Evolutionary conservation across 2,113 vertebrate genomes (phyloP).

Genomic region (Pedionomus torquatus): DNA sequence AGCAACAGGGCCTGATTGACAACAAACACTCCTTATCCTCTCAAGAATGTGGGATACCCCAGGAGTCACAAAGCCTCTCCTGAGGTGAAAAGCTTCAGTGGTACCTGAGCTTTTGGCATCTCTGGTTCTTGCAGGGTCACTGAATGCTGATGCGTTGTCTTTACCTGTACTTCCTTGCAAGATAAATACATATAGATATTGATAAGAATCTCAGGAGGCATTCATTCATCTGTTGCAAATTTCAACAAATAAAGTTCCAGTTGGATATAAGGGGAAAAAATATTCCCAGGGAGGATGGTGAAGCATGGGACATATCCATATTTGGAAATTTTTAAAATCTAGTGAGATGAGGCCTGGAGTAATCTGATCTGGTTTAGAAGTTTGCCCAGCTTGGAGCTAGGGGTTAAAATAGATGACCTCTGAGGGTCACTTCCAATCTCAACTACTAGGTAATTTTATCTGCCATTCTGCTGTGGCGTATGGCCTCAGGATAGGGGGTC

Average conservation of each 20-base stretch:
- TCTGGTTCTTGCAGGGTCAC: not conserved
- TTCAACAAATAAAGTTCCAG: not conserved
- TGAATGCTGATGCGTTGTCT: not conserved
- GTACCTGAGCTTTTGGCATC: not conserved
- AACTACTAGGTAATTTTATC: not conserved
- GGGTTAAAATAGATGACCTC: conserved; percentile 28
- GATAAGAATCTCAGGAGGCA: not conserved
- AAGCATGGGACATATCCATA: not conserved
- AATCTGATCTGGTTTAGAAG: not conserved
- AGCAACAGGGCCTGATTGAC: too few species aligned
- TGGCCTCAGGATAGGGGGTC: fast-evolving
- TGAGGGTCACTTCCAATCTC: not conserved
- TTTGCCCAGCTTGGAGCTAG: not conserved
- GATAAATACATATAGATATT: not conserved
- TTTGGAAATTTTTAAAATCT: not conserved
- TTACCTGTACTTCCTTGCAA: not conserved
- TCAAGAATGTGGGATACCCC: fast-evolving
- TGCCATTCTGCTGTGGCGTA: not conserved
- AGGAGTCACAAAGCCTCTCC: not conserved
- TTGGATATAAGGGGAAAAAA: not conserved
- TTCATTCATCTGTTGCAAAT: not conserved
- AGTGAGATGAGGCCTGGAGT: not conserved
- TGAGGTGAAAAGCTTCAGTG: not conserved
- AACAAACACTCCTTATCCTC: not conserved
- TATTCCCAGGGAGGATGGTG: not conserved